phyloP scores from a whole-genome alignment of 2,797 vertebrate species.

The Linurgus olivaceus region DNA sequence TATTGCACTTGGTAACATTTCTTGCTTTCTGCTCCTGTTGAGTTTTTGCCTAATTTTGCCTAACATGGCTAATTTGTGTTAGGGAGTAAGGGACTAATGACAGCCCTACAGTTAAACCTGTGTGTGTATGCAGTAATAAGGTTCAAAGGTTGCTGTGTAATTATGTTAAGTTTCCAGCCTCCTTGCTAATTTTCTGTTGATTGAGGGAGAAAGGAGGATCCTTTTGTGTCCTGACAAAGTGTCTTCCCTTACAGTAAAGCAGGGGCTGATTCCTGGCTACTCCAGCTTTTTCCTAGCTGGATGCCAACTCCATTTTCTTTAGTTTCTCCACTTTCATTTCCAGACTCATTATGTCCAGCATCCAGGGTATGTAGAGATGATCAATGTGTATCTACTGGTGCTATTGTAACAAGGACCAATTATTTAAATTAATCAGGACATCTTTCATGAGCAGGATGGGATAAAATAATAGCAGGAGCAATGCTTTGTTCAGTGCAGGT shows the following conservation, averaged over 20 bases:
- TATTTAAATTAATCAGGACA: conserved; percentile 8
- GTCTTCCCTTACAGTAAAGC: not conserved
- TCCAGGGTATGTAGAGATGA: not conserved
- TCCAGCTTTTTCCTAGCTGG: not conserved
- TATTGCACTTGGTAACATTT: not conserved
- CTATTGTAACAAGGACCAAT: not conserved
- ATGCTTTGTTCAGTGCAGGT: not conserved
- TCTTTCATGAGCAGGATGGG: not conserved
- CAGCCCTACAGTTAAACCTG: not conserved
- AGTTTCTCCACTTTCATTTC: not conserved
- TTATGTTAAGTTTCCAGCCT: not conserved
- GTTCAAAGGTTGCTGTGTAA: not conserved
- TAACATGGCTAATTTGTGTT: not conserved
- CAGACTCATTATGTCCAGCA: not conserved
- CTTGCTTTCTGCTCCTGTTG: not conserved
- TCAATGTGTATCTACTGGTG: not conserved
- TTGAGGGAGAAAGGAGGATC: not conserved
- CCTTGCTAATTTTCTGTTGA: not conserved
- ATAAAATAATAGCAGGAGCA: not conserved
- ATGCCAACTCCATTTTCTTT: not conserved
- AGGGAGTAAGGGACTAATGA: not conserved
- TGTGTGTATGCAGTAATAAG: not conserved
- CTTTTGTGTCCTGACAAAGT: not conserved
- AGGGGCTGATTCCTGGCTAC: not conserved
- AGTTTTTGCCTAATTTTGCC: not conserved